Evolutionary conservation across 2,797 vertebrate genomes (phyloP), one percentile per base, ranked within the genome.

Genomic region (Perodicticus potto): DNA sequence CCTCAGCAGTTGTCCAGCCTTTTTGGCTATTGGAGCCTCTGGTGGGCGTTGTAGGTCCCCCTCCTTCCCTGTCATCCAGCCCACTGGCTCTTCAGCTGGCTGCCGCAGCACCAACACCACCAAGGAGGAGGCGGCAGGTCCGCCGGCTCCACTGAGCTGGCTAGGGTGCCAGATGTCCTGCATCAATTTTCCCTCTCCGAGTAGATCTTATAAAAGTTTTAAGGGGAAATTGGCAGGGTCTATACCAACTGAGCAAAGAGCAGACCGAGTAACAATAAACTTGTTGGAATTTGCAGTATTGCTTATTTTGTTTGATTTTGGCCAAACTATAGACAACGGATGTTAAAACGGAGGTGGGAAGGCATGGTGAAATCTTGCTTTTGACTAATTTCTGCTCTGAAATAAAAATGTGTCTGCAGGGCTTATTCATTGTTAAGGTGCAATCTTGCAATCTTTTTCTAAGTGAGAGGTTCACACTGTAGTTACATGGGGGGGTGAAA

Each of bases 351-450:
- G 61, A 87, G 45, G 27, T 1, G 67, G 45, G 12, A 27, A 70
- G 43, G 20, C 69, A 10, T 27, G 69, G 20, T 19, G 6, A 91
- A 82, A 78, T 45, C 61, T 84, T 55, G 25, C 65, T 83, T 93
- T 70, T 61, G 32, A 55, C 49, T 87, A n/a, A 91, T 85, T 96
- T 95, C 61, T 82, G 43, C 34, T 43, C 16, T 65, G 73, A 70
- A 81, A 90, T 82, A 80, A 76, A 91, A 92, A 67, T 25, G 29
- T 55, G 23, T 74, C 84, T 82, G 20, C 6, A 37, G 84, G 74
- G 74, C n/a, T 88, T 53, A 77, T 78, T 88, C 11, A 37, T 49
- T 69, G 27, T 12, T n/a, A 69, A 49, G 40, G 34, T 4, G 2
- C 11, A 49, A 12, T n/a, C 77, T 69, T 89, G 19, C 22, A 16